phyloP scores from a whole-genome alignment of 2,113 vertebrate genomes.

The Notarius lentiginosus region DNA sequence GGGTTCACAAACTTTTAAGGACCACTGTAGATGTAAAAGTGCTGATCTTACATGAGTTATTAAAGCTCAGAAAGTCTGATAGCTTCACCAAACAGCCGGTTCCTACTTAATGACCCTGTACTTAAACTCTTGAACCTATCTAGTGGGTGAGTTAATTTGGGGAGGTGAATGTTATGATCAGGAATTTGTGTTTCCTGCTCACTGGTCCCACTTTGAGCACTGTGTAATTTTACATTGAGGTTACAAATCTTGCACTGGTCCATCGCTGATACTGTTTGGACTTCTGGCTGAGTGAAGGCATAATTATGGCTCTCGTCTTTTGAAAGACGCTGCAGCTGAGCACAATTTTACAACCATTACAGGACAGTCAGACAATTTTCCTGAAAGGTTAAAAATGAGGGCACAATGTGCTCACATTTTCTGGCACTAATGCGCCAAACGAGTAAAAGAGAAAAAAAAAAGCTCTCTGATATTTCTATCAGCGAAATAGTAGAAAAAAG shows the following conservation, averaged over 20 bases:
- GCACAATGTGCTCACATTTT: not conserved
- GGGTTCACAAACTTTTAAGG: no score
- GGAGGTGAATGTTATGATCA: not conserved
- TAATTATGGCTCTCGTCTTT: not conserved
- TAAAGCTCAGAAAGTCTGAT: not conserved
- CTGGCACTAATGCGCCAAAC: not conserved
- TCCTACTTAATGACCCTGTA: not conserved
- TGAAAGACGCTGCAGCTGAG: not conserved
- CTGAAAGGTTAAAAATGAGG: not conserved
- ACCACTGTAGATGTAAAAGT: not conserved
- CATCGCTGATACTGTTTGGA: not conserved
- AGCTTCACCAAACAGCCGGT: not conserved
- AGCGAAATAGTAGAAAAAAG: not conserved
- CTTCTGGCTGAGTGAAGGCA: not conserved
- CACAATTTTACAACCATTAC: not conserved
- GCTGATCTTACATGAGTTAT: not conserved
- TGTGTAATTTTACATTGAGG: not conserved
- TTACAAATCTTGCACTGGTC: slow-evolving; percentile 1
- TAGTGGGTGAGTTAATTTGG: not conserved
- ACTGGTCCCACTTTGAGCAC: not conserved
- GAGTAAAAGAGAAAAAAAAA: not conserved
- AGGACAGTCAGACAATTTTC: not conserved
- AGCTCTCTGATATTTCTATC: not conserved
- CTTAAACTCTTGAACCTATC: not conserved
- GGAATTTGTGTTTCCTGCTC: not conserved